Percentiles rank a stretch among this genome's conserved stretches.
phyloP scores from a whole-genome alignment of 1,140 invertebrate genomes.

The Agrypnia vestita region DNA sequence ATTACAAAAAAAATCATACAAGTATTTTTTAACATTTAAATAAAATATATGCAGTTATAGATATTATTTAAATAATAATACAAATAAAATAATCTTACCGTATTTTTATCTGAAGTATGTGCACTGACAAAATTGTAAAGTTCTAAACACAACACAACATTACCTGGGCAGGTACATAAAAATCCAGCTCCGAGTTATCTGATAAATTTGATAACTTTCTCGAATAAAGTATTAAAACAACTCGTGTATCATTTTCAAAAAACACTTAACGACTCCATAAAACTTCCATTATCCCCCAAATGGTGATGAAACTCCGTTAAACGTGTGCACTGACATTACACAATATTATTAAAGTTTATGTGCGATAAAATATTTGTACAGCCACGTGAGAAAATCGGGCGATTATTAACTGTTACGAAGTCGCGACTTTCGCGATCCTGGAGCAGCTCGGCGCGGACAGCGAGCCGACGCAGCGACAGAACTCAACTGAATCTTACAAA shows the following conservation, averaged over 20 bases:
- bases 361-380: constrained; percentile 28
- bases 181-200: constrained; percentile 1
- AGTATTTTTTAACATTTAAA: too few species aligned
- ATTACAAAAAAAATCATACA: too few species aligned
- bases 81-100: too few species aligned
- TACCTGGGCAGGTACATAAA: not conserved
- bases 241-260: constrained; percentile 1
- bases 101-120: too few species aligned
- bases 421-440: not conserved
- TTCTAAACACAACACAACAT: not conserved
- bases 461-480: not conserved
- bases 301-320: constrained; percentile 7
- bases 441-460: not conserved
- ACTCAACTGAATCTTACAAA: constrained; percentile 49
- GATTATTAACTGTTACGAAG: constrained; percentile 48
- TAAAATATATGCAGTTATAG: too few species aligned
- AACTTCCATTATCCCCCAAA: constrained; percentile 23
- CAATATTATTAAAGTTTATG: constrained; percentile 21
- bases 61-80: too few species aligned
- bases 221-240: constrained; percentile 15
- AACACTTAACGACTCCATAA: constrained; percentile 35
- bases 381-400: constrained; percentile 41
- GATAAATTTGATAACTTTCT: constrained; percentile 1
- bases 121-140: too few species aligned
- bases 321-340: constrained; percentile 32